These are phyloP conservation scores for Peromyscus leucopus DNA, from an alignment of 2,113 vertebrate species.

Conservation along the genomic window DNA sequence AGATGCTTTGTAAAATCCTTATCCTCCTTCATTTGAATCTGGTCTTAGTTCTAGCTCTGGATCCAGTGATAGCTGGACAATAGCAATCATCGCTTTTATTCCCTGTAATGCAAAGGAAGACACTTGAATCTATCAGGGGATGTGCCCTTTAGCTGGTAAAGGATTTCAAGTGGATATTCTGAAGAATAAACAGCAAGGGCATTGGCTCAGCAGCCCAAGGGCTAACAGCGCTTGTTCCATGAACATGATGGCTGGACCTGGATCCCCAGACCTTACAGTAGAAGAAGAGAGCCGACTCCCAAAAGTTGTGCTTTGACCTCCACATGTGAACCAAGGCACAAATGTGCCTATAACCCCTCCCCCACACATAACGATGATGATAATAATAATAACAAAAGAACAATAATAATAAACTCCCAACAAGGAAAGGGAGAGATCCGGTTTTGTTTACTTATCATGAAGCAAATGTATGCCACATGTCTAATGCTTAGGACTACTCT, in stretches of 20 bases:
- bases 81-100: background rate
- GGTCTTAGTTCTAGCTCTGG: background rate
- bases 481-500: background rate
- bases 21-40: background rate
- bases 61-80: background rate
- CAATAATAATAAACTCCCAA: background rate
- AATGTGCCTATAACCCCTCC: background rate
- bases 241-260: background rate
- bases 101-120: background rate
- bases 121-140: background rate
- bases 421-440: background rate
- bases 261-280: background rate
- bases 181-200: background rate
- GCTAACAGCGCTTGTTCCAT: background rate
- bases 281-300: background rate
- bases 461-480: background rate
- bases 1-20: background rate
- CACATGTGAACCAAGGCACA: too few relatives aligned
- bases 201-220: background rate
- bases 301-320: too few relatives aligned
- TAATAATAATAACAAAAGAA: background rate
- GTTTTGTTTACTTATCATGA: background rate
- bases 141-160: background rate
- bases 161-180: background rate
- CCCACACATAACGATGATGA: background rate